Percentiles rank a stretch among this genome's conserved stretches.
These are phyloP conservation scores for Falcunculus frontatus DNA, from an alignment of 2,113 vertebrate genomes.

Conservation along the genomic window DNA sequence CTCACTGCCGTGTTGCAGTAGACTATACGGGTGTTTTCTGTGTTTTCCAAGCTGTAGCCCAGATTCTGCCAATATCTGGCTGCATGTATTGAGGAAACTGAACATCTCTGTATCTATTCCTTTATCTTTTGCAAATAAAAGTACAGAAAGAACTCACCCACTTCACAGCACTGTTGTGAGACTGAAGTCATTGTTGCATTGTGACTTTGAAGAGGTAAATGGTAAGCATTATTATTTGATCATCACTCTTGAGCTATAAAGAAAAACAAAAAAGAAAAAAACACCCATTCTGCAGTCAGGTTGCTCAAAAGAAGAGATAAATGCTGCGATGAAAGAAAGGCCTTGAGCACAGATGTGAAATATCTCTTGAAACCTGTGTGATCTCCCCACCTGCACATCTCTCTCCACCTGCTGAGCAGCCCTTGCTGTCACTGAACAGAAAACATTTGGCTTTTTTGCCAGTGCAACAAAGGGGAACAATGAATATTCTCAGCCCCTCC, in stretches of 20 bases:
- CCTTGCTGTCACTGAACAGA: not conserved
- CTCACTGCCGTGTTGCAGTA: not conserved
- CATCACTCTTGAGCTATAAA: not conserved
- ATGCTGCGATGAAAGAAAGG: not conserved
- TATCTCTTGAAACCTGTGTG: conserved; percentile 23
- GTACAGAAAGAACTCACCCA: not conserved
- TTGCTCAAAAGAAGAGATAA: conserved; percentile 23
- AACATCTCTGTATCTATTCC: not conserved
- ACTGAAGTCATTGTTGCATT: not conserved
- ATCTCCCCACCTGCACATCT: conserved; percentile 49
- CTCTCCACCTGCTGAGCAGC: conserved; percentile 34
- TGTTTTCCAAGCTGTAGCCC: not conserved
- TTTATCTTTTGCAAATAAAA: not conserved
- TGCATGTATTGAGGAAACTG: not conserved
- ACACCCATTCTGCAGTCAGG: not conserved
- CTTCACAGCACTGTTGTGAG: not conserved
- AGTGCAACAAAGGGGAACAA: not conserved
- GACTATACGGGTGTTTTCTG: accelerated
- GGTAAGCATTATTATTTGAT: not conserved
- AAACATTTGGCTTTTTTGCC: conserved; percentile 7
- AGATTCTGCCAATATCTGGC: not conserved
- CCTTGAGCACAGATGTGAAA: conserved; percentile 38
- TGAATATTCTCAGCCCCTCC: not conserved
- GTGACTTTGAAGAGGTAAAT: conserved; percentile 2
- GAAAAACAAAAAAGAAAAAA: accelerated